Evolutionary conservation across 2,888 invertebrate species (phyloP).

Genomic region (Rhaphigaster nebulosa): DNA sequence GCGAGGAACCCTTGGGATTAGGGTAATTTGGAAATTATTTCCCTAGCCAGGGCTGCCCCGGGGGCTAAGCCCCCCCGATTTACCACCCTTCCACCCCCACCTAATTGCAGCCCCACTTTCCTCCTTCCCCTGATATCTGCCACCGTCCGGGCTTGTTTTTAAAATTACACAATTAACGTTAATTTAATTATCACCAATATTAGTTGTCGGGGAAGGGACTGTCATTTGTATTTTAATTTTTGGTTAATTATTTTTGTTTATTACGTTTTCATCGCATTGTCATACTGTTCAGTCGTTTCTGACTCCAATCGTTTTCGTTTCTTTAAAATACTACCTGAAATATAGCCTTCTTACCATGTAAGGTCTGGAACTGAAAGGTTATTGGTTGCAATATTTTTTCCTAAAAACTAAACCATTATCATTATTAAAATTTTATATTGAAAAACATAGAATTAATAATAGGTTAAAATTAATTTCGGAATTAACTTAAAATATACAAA

Average conservation of each 20-base stretch:
- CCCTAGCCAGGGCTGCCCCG: constrained; percentile 21
- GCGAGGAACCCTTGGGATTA: constrained; percentile 54
- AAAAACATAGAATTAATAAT: no score
- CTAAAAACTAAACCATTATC: no score
- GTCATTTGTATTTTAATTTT: background rate
- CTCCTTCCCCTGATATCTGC: constrained; percentile 9
- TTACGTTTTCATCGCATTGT: background rate
- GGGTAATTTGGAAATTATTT: constrained; percentile 57
- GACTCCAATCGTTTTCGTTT: no score
- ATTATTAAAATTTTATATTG: no score
- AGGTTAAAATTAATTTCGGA: no score
- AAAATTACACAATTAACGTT: background rate
- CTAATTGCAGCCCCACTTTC: constrained; percentile 29
- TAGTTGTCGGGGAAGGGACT: background rate
- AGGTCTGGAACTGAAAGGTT: no score
- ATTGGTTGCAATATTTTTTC: no score
- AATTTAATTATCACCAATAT: background rate
- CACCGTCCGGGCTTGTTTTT: constrained; percentile 8
- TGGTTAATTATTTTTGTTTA: no score
- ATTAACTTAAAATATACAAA: no score
- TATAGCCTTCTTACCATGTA: no score
- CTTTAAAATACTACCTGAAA: no score
- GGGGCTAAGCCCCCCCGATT: constrained; percentile 23
- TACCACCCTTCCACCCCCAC: background rate
- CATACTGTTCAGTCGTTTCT: background rate